phyloP scores from a whole-genome alignment of 2,113 vertebrate genomes.

The Bungarus multicinctus region DNA sequence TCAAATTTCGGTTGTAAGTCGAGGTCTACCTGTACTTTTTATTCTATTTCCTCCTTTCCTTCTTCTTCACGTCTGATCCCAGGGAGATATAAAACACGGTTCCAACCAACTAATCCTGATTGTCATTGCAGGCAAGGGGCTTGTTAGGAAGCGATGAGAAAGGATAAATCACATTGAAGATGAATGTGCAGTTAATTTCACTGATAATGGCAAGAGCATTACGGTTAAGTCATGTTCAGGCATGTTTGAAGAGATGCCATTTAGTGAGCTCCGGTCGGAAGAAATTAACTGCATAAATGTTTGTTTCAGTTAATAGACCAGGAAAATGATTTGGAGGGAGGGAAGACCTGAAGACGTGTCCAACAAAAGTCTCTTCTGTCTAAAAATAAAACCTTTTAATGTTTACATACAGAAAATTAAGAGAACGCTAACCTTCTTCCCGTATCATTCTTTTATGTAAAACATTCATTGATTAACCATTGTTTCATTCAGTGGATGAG shows the following conservation, averaged over 20 bases:
- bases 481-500: background rate
- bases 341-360: background rate
- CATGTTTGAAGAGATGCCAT: conserved; percentile 16
- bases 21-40: background rate
- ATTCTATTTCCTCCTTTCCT: background rate
- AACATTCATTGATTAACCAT: background rate
- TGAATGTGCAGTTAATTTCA: conserved; percentile 40
- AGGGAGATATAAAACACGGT: background rate
- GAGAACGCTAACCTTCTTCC: background rate
- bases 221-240: conserved; percentile 20
- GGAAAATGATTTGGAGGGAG: background rate
- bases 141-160: conserved; percentile 34
- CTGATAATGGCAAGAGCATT: conserved; percentile 31
- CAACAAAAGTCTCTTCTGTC: background rate
- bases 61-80: background rate
- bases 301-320: conserved; percentile 29
- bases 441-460: background rate
- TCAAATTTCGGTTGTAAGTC: background rate
- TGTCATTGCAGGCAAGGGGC: conserved; percentile 1
- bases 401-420: background rate
- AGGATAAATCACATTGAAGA: conserved; percentile 24
- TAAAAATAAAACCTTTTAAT: background rate
- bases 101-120: background rate
- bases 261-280: conserved; percentile 39
- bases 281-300: conserved; percentile 33